Conservation (phyloP, 1,140 invertebrate genomes). For the Drosophila dunni region DNA sequence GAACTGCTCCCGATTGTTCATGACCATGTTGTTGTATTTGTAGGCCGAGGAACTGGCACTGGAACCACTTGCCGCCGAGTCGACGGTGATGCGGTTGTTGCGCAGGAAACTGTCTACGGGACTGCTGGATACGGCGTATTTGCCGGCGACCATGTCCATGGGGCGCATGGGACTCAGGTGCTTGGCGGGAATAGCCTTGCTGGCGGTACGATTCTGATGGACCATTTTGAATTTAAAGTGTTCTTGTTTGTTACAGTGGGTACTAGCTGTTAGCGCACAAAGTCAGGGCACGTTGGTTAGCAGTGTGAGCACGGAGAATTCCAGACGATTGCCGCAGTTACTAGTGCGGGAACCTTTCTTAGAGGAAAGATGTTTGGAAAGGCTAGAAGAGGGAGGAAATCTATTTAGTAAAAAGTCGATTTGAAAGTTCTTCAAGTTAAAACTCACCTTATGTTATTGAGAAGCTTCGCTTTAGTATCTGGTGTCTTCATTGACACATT, state of each 20-base stretch:
- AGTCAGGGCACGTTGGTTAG: slow-evolving; percentile 80
- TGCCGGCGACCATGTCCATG: slow-evolving; percentile 52
- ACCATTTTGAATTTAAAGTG: slow-evolving; percentile 62
- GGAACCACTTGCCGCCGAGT: slow-evolving; percentile 4
- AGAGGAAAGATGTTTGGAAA: slow-evolving; percentile 81
- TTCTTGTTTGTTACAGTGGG: slow-evolving; percentile 7
- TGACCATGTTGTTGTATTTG: slow-evolving; percentile 81
- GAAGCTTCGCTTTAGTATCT: slow-evolving; percentile 80
- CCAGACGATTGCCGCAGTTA: slow-evolving; percentile 79
- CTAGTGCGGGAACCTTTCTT: slow-evolving; percentile 82
- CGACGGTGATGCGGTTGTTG: slow-evolving; percentile 50
- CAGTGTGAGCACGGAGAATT: slow-evolving; percentile 77
- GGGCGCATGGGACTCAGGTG: slow-evolving; percentile 78
- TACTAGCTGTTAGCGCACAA: background rate
- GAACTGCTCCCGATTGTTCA: slow-evolving; percentile 77
- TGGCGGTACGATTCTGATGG: slow-evolving; percentile 71
- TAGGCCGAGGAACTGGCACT: slow-evolving; percentile 43
- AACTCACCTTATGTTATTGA: slow-evolving; percentile 81
- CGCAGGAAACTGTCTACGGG: slow-evolving; percentile 62
- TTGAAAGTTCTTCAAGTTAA: background rate
- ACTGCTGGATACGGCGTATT: slow-evolving; percentile 67
- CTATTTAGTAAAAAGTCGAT: background rate
- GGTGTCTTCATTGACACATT: slow-evolving; percentile 84
- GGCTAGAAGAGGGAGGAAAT: slow-evolving; percentile 42
- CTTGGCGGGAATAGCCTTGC: slow-evolving; percentile 74